Evolutionary conservation across 2,797 vertebrate species (phyloP), one percentile per base, ranked within the genome.

Genomic region (Labeo calbasu): DNA sequence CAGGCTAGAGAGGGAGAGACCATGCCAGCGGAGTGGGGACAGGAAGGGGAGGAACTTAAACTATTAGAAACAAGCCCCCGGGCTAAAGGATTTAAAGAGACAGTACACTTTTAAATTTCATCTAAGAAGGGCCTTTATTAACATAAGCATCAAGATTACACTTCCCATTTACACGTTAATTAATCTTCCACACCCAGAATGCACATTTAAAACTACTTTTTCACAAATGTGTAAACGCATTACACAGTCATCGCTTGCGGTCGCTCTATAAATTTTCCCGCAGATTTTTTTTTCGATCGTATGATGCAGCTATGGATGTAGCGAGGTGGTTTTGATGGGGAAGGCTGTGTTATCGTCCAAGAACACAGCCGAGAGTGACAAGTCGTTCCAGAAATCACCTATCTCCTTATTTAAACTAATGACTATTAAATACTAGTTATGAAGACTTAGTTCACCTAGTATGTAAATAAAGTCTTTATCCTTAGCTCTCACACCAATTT

Each of bases 31-130:
- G 81, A 78, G 83, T 55, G 66, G 77, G 73, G 46, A 89, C 21
- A 70, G 40, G 51, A 83, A 76, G 85, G 88, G 89, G 87, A 85
- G 87, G 86, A 90, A 66, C 70, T 55, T 70, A 81, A 81, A 32
- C 53, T 55, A 80, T 78, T 85, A 88, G 69, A 82, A 84, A 81
- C 15, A 81, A 78, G 70, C 40, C 84, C 53, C 77, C 8, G 89
- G 89, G 88, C 91, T 90, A 92, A 89, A 87, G 88, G 91, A 92
- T 93, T 94, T 86, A 93, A 94, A 94, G 93, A 94, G 91, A 91
- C 88, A 86, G 91, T 94, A 92, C 83, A n/a, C 88, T 92, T 94
- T 95, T 93, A 93, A 94, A 91, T 88, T 89, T 86, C 88, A 90
- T 91, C 88, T 88, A 89, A 91, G 92, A 91, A 87, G 88, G 92